A percentile compares a stretch with the other conserved stretches of the same genome.
These are phyloP conservation scores for Struthio camelus DNA, from an alignment of 2,113 vertebrate species.

Conservation along the genomic window DNA sequence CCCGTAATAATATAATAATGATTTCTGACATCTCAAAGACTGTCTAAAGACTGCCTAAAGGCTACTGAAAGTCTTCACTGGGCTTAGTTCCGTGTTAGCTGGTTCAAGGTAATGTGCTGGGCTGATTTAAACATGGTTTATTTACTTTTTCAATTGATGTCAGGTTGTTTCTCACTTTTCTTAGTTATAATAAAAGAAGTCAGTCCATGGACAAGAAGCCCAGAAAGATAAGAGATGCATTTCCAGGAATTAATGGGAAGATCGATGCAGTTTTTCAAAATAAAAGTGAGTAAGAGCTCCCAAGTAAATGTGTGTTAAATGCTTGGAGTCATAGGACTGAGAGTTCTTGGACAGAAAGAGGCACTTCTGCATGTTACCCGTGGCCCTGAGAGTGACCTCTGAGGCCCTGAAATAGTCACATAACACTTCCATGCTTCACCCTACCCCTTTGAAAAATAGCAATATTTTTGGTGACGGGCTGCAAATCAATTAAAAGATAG, in stretches of 20 bases:
- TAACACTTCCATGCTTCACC: not conserved
- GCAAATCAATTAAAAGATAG: not conserved
- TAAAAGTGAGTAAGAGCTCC: constrained; percentile 53
- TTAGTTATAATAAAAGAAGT: constrained; percentile 74
- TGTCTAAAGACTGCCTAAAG: not conserved
- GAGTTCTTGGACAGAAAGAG: not conserved
- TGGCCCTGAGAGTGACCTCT: not conserved
- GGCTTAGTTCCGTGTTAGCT: not conserved
- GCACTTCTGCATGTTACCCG: not conserved
- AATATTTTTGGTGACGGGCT: not conserved
- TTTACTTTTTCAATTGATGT: not conserved
- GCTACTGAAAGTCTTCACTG: not conserved
- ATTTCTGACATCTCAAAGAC: not conserved
- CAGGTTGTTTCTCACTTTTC: not conserved
- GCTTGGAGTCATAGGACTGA: not conserved
- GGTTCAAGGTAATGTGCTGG: not conserved
- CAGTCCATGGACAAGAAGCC: constrained; percentile 72
- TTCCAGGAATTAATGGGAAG: constrained; percentile 81
- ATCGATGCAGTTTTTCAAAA: constrained; percentile 76
- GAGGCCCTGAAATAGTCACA: not conserved
- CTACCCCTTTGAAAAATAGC: not conserved
- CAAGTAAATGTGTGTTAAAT: not conserved
- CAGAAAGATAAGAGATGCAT: constrained; percentile 60
- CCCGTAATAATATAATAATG: not conserved
- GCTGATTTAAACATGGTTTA: not conserved